Evolutionary conservation across 23 tunicate species (phyloP).

Genomic region (Ascidia mentula): DNA sequence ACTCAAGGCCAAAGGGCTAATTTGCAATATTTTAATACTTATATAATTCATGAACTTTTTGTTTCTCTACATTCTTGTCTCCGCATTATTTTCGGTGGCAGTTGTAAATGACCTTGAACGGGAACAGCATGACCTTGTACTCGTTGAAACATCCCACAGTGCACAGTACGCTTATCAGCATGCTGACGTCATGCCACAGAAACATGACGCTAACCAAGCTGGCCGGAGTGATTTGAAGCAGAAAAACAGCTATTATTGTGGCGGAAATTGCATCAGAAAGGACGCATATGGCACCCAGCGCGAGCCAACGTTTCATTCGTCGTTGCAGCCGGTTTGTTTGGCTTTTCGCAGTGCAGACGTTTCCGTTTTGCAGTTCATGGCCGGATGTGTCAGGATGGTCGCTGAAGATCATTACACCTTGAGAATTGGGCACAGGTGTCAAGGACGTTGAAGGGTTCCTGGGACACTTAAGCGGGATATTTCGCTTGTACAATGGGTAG

Average conservation of each 20-base stretch:
- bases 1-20: too few relatives aligned
- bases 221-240: not conserved
- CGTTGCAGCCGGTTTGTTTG: not conserved
- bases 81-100: not conserved
- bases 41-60: too few relatives aligned
- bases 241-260: slow-evolving; percentile 16
- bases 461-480: not conserved
- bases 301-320: slow-evolving; percentile 23
- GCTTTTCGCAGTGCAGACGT: not conserved
- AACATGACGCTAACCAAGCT: slow-evolving; percentile 7
- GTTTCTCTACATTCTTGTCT: too few relatives aligned
- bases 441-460: not conserved
- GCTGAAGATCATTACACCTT: not conserved
- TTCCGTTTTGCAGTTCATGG: not conserved
- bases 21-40: too few relatives aligned
- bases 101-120: slow-evolving; percentile 12
- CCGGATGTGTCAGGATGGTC: not conserved
- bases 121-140: slow-evolving; percentile 15
- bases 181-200: slow-evolving; percentile 27
- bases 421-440: not conserved
- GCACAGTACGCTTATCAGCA: slow-evolving; percentile 10
- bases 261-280: slow-evolving; percentile 13
- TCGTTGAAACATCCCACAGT: slow-evolving; percentile 5
- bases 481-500: slow-evolving; percentile 23
- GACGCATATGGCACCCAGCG: not conserved